These are phyloP conservation scores for Harmothoe impar DNA, from an alignment of 2,888 invertebrate species.

Conservation along the genomic window DNA sequence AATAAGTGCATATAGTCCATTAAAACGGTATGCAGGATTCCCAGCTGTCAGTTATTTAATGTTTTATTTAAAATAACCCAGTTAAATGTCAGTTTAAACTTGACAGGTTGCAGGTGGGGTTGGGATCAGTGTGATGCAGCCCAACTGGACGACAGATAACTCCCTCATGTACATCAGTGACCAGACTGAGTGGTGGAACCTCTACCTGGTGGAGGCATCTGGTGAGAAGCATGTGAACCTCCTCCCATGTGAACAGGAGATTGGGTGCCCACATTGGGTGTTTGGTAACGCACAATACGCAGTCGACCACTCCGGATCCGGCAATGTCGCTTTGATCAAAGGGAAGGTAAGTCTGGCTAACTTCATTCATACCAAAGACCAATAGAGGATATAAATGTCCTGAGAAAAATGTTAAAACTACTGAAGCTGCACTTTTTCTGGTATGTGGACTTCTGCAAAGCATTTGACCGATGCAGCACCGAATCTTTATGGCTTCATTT, in stretches of 20 bases:
- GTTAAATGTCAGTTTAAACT: too few relatives aligned
- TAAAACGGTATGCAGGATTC: too few relatives aligned
- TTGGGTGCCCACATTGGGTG: conserved; percentile 81
- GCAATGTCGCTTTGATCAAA: conserved; percentile 73
- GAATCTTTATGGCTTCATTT: too few relatives aligned
- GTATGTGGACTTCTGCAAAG: too few relatives aligned
- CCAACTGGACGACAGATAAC: conserved; percentile 81
- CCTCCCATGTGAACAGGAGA: conserved; percentile 73
- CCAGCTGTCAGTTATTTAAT: too few relatives aligned
- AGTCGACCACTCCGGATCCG: conserved; percentile 74
- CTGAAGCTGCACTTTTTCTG: too few relatives aligned
- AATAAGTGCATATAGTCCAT: too few relatives aligned
- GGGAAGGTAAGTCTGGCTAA: conserved; percentile 71
- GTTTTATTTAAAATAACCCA: too few relatives aligned
- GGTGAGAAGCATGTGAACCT: conserved; percentile 76
- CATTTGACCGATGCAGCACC: too few relatives aligned
- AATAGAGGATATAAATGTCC: too few relatives aligned
- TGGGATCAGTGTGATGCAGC: conserved; percentile 80
- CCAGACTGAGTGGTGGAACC: conserved; percentile 83
- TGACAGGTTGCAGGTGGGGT: conserved; percentile 75
- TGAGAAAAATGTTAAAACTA: too few relatives aligned
- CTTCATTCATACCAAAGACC: background rate
- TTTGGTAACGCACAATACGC: conserved; percentile 78
- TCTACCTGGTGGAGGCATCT: conserved; percentile 78
- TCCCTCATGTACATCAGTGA: conserved; percentile 81